Evolutionary conservation across 2,113 vertebrate genomes (phyloP).

Genomic region (Petroica traversi): DNA sequence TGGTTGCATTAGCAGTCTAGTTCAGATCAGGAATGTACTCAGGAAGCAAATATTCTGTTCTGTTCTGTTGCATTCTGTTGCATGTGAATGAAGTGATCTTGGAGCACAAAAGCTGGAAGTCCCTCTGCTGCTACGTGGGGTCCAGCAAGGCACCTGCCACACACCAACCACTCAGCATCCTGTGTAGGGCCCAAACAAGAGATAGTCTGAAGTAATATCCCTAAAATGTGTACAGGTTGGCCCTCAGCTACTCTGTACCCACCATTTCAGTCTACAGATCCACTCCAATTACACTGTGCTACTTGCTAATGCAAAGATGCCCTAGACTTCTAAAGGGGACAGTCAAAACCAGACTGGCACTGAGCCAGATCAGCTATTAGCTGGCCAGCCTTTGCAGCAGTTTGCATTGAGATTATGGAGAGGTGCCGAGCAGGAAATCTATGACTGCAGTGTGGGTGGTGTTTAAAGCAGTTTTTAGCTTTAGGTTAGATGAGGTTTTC

Average conservation of each 20-base stretch:
- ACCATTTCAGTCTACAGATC: neutral
- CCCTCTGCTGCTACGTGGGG: neutral
- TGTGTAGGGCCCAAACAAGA: neutral
- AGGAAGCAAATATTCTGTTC: neutral
- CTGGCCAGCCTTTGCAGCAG: slow-evolving; percentile 14
- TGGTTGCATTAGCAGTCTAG: neutral
- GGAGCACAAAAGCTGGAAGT: neutral
- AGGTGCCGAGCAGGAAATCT: slow-evolving; percentile 25
- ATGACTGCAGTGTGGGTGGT: neutral
- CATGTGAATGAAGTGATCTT: neutral
- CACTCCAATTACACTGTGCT: neutral
- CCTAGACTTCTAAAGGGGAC: slow-evolving; percentile 1
- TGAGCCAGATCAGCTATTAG: slow-evolving; percentile 43
- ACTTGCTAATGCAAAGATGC: neutral
- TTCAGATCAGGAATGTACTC: neutral
- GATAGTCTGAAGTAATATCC: neutral
- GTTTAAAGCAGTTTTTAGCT: slow-evolving; percentile 42
- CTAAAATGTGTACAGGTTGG: neutral
- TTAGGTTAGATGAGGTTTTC: neutral
- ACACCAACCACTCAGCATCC: neutral
- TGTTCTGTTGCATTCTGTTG: neutral
- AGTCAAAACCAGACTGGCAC: slow-evolving; percentile 2
- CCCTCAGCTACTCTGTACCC: neutral
- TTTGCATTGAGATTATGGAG: slow-evolving; percentile 15
- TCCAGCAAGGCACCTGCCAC: neutral